Evolutionary conservation across 1,140 invertebrate genomes (phyloP), one percentile per base, ranked within the genome.

Genomic region (Steinernema khuongi): DNA sequence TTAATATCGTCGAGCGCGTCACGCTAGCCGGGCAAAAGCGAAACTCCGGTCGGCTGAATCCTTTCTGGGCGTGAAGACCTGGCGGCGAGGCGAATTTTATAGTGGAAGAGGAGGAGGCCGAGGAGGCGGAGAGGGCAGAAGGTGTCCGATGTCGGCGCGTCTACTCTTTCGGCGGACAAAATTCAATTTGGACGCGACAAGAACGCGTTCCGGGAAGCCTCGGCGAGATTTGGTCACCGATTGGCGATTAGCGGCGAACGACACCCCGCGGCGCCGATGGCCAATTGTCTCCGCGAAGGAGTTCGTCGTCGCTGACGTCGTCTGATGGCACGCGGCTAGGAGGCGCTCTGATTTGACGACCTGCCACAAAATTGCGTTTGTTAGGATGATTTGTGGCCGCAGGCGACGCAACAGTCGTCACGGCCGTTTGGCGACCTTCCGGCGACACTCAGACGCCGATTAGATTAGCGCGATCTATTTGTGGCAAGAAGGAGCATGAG

Each of bases 191-290:
- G n/a, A n/a, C n/a, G n/a, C 50, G 14, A 7, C 11, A 14, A 14
- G 7, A 60, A n/a, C n/a, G 36, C 7, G 36, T 60, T 7, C 50
- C n/a, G n/a, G 50, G 50, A 60, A 41, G n/a, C 7, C 50, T 60
- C 50, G 22, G 50, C 11, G 19, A 7, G 50, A 60, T 60, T 60
- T 17, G 50, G 50, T 60, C 50, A 60, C 36, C 50, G 50, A 60
- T 60, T 60, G 26, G 50, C 50, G 50, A 60, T 60, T 60, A 60
- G 50, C 50, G 19, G 14, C 26, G 50, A 60, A 60, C 50, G 50
- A 60, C 50, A n/a, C 19, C 50, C 50, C 50, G 50, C 50, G 19
- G 50, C 50, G 50, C 14, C 50, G 26, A 22, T 60, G 14, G 50
- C 50, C 50, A 22, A 14, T 22, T 14, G 19, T 26, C 26, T 14